These are phyloP conservation scores for Oreochromis spilurus DNA, from an alignment of 2,113 vertebrate species.

Conservation along the genomic window DNA sequence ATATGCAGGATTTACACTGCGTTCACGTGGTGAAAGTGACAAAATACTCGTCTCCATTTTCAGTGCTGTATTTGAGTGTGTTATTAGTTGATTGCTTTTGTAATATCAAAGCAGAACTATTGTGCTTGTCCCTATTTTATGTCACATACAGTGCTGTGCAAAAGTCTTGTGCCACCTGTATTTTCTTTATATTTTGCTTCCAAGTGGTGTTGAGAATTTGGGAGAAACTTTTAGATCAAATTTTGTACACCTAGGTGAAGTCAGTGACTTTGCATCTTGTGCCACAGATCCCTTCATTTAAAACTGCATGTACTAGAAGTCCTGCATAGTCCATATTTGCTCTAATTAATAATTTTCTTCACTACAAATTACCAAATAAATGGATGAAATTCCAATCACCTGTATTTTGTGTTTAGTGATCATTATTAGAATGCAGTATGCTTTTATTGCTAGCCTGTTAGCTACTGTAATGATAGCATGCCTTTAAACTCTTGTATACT, in stretches of 20 bases:
- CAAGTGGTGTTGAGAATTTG: background rate
- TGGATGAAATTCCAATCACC: background rate
- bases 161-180: background rate
- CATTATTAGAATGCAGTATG: background rate
- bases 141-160: background rate
- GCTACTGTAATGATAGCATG: background rate
- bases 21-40: background rate
- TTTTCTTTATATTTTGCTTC: background rate
- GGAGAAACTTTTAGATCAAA: background rate
- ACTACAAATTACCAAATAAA: background rate
- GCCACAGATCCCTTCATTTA: background rate
- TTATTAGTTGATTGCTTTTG: background rate
- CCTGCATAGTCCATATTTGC: background rate
- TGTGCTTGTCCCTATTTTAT: background rate
- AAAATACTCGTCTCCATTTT: background rate
- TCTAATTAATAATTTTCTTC: background rate
- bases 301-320: background rate
- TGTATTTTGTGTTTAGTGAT: background rate
- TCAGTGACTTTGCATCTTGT: background rate
- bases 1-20: background rate
- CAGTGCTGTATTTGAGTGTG: background rate
- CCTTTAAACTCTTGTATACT: background rate
- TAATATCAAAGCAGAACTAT: background rate
- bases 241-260: background rate
- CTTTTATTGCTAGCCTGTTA: background rate